Conservation (phyloP, 2,797 vertebrate species). For the Paratrypauchen microcephalus region DNA sequence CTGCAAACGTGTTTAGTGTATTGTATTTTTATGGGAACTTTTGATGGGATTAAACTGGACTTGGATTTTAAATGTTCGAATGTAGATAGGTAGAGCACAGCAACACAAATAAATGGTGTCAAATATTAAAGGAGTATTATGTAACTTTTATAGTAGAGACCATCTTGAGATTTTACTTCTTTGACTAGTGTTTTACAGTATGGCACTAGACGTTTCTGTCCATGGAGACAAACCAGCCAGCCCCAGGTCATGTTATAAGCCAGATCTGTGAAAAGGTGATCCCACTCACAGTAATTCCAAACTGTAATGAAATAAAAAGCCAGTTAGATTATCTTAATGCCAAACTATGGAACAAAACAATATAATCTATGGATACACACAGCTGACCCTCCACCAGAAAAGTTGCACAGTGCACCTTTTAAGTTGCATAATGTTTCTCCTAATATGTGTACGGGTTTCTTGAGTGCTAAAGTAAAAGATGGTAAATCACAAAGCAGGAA, state of each 20-base stretch:
- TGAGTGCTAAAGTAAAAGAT: too few relatives aligned
- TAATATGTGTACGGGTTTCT: too few relatives aligned
- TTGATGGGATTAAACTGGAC: constrained; percentile 1
- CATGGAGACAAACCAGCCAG: neutral
- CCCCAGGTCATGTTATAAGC: neutral
- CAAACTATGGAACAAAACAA: neutral
- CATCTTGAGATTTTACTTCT: neutral
- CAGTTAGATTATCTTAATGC: too few relatives aligned
- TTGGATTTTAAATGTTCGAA: neutral
- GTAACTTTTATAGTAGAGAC: neutral
- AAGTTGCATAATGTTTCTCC: too few relatives aligned
- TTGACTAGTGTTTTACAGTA: too few relatives aligned
- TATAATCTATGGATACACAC: neutral
- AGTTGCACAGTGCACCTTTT: neutral
- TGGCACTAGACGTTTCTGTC: neutral
- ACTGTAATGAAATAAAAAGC: too few relatives aligned
- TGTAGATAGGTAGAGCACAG: neutral
- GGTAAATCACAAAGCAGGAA: neutral
- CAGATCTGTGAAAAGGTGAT: neutral
- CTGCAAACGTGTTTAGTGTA: neutral
- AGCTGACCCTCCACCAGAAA: neutral
- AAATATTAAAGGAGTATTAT: too few relatives aligned
- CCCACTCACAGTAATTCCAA: neutral
- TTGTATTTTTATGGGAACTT: neutral
- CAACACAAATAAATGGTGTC: too few relatives aligned